These are phyloP conservation scores for Hypolimnas misippus DNA, from an alignment of 2,888 invertebrate genomes.

Conservation along the genomic window DNA sequence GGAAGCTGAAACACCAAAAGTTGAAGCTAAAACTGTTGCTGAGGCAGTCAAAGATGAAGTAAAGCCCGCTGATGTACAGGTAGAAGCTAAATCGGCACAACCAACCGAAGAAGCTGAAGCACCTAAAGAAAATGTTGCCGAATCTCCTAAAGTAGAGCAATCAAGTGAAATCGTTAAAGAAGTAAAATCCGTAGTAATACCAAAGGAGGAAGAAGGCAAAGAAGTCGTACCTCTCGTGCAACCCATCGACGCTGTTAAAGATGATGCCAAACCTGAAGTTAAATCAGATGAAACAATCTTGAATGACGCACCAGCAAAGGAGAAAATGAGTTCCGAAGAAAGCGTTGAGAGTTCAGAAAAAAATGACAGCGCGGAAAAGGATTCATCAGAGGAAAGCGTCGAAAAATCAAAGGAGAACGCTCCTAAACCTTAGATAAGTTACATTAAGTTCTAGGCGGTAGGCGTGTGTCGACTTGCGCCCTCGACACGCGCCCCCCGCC, in stretches of 20 bases:
- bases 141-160: constrained; percentile 37
- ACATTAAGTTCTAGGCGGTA: constrained; percentile 63
- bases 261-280: constrained; percentile 43
- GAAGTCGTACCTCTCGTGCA: constrained; percentile 30
- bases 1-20: constrained; percentile 41
- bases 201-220: constrained; percentile 44
- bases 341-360: constrained; percentile 59
- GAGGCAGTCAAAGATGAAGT: constrained; percentile 41
- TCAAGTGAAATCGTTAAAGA: constrained; percentile 32
- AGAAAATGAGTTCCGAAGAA: constrained; percentile 37
- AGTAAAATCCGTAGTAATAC: constrained; percentile 39
- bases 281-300: constrained; percentile 50
- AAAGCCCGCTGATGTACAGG: constrained; percentile 38
- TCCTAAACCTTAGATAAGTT: constrained; percentile 64
- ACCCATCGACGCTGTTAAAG: constrained; percentile 38
- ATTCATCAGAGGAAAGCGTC: constrained; percentile 62
- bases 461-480: constrained; percentile 75
- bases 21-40: constrained; percentile 43
- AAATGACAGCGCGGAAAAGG: constrained; percentile 58
- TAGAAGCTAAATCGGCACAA: constrained; percentile 45
- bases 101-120: constrained; percentile 46
- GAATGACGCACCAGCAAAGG: constrained; percentile 51
- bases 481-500: constrained; percentile 81
- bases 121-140: constrained; percentile 42
- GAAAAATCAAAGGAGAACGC: constrained; percentile 51